A percentile compares a stretch with the other conserved stretches of the same genome.
Evolutionary conservation across 2,888 invertebrate genomes (phyloP).

Genomic region (Tineola bisselliella): DNA sequence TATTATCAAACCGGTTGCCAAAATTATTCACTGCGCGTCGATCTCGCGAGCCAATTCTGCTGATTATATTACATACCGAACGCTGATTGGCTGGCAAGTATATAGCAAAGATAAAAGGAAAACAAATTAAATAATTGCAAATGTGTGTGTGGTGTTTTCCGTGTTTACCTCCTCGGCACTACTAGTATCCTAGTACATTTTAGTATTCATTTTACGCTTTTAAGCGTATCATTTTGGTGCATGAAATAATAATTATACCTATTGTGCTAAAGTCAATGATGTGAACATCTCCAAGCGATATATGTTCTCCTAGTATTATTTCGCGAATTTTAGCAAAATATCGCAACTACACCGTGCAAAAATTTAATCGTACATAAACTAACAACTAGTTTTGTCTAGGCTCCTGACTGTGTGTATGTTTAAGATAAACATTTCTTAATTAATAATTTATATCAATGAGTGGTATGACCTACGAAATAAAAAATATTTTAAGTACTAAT

Average conservation of each 20-base stretch:
- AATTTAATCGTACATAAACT: neutral
- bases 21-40: constrained; percentile 39
- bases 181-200: constrained; percentile 11
- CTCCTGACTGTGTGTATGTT: neutral
- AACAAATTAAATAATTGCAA: neutral
- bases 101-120: constrained; percentile 1
- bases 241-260: neutral
- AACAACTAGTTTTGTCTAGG: neutral
- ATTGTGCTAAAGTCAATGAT: neutral
- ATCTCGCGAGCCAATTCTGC: neutral
- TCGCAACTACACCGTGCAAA: neutral
- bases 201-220: constrained; percentile 1
- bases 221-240: neutral
- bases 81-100: constrained; percentile 16
- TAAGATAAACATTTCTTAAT: too few relatives aligned
- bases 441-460: too few relatives aligned
- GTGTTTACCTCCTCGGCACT: constrained; percentile 6
- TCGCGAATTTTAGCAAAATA: constrained; percentile 1
- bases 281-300: neutral
- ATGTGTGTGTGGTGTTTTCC: neutral
- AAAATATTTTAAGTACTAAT: too few relatives aligned
- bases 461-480: too few relatives aligned
- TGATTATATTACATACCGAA: constrained; percentile 14
- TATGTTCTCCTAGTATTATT: constrained; percentile 5
- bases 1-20: constrained; percentile 49